These are phyloP conservation scores for Prietella phreatophila DNA, from an alignment of 2,113 vertebrate genomes.

Conservation along the genomic window DNA sequence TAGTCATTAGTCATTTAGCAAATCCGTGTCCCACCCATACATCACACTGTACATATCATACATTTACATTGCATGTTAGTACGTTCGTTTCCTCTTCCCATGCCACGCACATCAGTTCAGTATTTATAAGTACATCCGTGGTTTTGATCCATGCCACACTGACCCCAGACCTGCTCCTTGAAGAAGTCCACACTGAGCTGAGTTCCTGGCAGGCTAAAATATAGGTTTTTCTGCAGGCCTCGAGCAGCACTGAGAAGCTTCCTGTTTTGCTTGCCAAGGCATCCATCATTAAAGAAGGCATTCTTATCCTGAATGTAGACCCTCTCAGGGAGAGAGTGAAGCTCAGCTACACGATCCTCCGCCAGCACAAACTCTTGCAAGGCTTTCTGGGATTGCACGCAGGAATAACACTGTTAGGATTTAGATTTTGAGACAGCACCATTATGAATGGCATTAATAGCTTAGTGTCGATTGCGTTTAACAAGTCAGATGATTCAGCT, in stretches of 20 bases:
- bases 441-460: background rate
- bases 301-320: conserved; percentile 72
- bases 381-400: conserved; percentile 61
- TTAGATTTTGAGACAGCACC: background rate
- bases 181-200: conserved; percentile 76
- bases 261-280: conserved; percentile 69
- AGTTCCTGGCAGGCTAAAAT: conserved; percentile 73
- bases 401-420: background rate
- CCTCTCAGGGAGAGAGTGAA: conserved; percentile 68
- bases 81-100: background rate
- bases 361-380: conserved; percentile 71
- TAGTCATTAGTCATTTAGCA: conserved; percentile 15
- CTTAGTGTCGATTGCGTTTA: too few relatives aligned
- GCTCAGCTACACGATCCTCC: conserved; percentile 60
- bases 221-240: conserved; percentile 64
- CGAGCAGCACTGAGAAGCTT: conserved; percentile 63
- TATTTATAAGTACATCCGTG: background rate
- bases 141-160: background rate
- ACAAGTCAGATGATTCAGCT: background rate
- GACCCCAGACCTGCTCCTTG: conserved; percentile 69
- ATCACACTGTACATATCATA: background rate
- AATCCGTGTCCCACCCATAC: background rate
- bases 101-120: conserved; percentile 13
- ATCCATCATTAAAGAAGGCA: conserved; percentile 74
- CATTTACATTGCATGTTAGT: background rate